A percentile compares a stretch with the other conserved stretches of the same genome.
Evolutionary conservation across 2,113 vertebrate genomes (phyloP).

Genomic region (Eclectus roratus): DNA sequence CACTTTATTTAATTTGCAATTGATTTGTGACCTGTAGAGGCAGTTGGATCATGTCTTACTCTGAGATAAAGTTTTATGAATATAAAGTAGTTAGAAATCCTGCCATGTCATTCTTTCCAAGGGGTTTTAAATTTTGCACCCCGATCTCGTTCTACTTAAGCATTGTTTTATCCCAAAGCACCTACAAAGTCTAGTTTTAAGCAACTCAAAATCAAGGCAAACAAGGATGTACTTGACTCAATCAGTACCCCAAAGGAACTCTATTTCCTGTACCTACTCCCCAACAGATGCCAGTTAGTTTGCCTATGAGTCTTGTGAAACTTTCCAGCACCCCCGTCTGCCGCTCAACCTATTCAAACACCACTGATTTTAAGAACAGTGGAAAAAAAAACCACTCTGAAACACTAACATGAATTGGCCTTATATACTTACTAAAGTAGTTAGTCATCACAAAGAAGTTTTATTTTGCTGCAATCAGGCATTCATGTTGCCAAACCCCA

Average conservation of each 20-base stretch:
- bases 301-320: neutral
- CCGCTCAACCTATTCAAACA: neutral
- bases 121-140: neutral
- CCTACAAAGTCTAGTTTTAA: neutral
- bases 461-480: neutral
- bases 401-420: neutral
- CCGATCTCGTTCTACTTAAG: neutral
- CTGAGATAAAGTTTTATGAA: neutral
- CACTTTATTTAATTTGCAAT: neutral
- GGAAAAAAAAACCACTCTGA: neutral
- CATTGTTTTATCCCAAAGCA: neutral
- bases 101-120: neutral
- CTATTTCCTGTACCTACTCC: neutral
- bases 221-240: neutral
- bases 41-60: neutral
- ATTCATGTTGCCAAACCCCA: constrained; percentile 6
- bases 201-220: neutral
- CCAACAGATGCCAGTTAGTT: neutral
- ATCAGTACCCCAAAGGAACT: neutral
- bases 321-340: neutral
- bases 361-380: neutral
- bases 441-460: neutral
- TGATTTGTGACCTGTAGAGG: neutral
- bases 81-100: neutral
- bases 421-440: neutral